Base-by-base conservation (phyloP, 2,888 invertebrate species). In the Meandrusa payeni region DNA sequence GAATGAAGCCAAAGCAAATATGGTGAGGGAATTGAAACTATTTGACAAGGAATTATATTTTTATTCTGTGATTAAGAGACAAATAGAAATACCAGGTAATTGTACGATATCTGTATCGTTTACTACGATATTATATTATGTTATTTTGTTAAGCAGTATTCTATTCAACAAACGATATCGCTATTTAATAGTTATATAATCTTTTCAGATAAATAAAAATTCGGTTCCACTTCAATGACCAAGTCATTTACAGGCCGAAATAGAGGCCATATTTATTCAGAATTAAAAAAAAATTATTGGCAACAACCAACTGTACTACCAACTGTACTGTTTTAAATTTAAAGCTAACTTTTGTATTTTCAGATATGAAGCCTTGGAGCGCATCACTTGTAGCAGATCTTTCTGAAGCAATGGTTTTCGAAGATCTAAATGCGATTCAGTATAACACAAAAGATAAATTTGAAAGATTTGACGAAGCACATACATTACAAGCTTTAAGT, bases 401-500 rank as follows among this genome's bases (percentile, higher is more conserved):
- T 7, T 52, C 76, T 11, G 69, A 78, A 40, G 74, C 74, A 10
- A 61, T 87, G 46, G 73, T 88, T 0, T 81, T 86, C 45, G 79
- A 88, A 67, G 85, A 88, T 55, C 62, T 88, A 46, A 71, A 68
- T 42, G 61, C 59, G 3, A 45, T 61, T 7, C 55, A 74, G n/a
- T 87, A 77, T 39, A 69, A 61, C 49, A 48, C 69, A 23, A 61
- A 64, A 17, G 61, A 78, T 50, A 82, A 77, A 64, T 71, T 79
- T 31, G 51, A 68, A 12, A 65, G 74, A 34, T 85, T 89, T 31
- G 89, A 89, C 47, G 61, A 76, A 36, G 64, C 72, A 1, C 89
- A 90, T 49, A 88, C 82, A 5, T 55, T 79, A 17, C 68, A 76
- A 54, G 87, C 88, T 19, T 60, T 90, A 32, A 66, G 69, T 41